Percentiles rank a stretch among this genome's conserved stretches.
Conservation (phyloP, 2,113 vertebrate genomes). For the Marcusenius ussheri region DNA sequence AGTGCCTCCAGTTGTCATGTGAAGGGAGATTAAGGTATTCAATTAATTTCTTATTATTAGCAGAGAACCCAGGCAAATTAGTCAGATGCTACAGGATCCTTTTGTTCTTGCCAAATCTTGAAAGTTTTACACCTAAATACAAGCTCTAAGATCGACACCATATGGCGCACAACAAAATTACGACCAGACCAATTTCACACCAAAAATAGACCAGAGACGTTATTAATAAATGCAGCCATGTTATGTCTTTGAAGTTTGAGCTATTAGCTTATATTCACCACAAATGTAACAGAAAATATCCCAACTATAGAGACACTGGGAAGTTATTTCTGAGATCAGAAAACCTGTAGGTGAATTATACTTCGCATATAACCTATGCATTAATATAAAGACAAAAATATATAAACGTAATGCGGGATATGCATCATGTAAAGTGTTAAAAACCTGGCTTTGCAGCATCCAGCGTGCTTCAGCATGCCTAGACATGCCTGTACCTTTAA, state of each 20-base stretch:
- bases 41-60: neutral
- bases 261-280: neutral
- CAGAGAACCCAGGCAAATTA: neutral
- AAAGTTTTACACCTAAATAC: neutral
- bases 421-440: neutral
- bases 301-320: neutral
- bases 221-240: neutral
- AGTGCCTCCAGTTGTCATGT: neutral
- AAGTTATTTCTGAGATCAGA: neutral
- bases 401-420: neutral
- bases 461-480: neutral
- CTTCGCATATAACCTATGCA: neutral
- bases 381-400: neutral
- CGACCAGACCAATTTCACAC: neutral
- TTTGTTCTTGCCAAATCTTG: neutral
- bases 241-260: neutral
- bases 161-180: neutral
- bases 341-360: neutral
- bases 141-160: neutral
- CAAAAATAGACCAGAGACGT: neutral
- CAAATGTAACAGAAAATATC: neutral
- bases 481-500: neutral
- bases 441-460: neutral
- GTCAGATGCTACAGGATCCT: neutral
- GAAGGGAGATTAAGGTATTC: neutral